These are phyloP conservation scores for Remorina albescens DNA, from an alignment of 2,797 vertebrate species.

Conservation along the genomic window DNA sequence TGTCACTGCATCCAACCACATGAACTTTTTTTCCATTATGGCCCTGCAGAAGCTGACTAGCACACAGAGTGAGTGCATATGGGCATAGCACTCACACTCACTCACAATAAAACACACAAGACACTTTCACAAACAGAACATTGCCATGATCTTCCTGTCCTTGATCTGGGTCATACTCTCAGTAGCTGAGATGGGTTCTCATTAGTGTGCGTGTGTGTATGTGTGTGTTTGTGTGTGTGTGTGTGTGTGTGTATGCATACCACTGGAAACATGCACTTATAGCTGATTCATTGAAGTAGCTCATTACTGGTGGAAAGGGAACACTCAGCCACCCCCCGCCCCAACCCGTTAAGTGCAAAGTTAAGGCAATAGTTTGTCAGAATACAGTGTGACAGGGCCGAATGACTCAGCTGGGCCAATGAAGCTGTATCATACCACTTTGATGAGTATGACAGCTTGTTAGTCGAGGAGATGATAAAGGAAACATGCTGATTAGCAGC, in stretches of 20 bases:
- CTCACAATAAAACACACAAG: too few species aligned
- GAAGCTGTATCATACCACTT: slow-evolving; percentile 11
- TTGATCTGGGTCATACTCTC: slow-evolving; percentile 3
- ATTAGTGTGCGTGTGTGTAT: too few species aligned
- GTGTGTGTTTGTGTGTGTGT: slow-evolving; percentile 36
- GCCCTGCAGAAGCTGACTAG: slow-evolving; percentile 35
- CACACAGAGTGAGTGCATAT: slow-evolving; percentile 23
- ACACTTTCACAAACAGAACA: slow-evolving; percentile 28
- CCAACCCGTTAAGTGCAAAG: slow-evolving; percentile 44
- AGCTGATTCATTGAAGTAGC: slow-evolving; percentile 60
- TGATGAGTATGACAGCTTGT: slow-evolving; percentile 20
- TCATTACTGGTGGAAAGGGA: slow-evolving; percentile 69
- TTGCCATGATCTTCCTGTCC: too few species aligned
- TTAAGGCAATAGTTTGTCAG: slow-evolving; percentile 40
- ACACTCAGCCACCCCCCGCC: slow-evolving; percentile 51
- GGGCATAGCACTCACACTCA: slow-evolving; percentile 8
- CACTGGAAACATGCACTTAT: slow-evolving; percentile 60
- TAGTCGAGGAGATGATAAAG: not conserved
- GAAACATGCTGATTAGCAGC: not conserved
- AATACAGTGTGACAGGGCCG: slow-evolving; percentile 25
- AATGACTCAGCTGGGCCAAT: slow-evolving; percentile 36
- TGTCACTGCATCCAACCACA: slow-evolving; percentile 38
- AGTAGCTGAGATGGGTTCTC: slow-evolving; percentile 41
- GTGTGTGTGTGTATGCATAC: slow-evolving; percentile 33
- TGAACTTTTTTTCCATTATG: slow-evolving; percentile 53